These are phyloP conservation scores for Drosophila parabipectinata DNA, from an alignment of 1,140 invertebrate species.

Conservation along the genomic window DNA sequence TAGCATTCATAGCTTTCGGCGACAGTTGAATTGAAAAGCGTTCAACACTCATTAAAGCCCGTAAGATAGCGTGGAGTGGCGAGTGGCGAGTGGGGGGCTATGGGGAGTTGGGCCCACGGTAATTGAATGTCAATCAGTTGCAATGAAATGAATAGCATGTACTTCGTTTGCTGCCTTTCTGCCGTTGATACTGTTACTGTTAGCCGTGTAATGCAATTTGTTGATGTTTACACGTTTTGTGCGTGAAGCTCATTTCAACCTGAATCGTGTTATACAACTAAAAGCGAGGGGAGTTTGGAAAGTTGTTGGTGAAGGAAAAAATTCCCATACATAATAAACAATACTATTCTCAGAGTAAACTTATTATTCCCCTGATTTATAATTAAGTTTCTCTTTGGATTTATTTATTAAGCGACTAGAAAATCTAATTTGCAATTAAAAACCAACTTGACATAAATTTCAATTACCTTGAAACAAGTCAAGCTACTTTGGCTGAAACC, in stretches of 20 bases:
- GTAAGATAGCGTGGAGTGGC: neutral
- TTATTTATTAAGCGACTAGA: neutral
- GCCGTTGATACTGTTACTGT: constrained; percentile 26
- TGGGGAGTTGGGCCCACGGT: constrained; percentile 10
- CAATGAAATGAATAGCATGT: constrained; percentile 39
- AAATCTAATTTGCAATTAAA: constrained; percentile 22
- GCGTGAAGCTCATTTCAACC: constrained; percentile 53
- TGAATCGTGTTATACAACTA: constrained; percentile 43
- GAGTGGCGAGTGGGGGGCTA: neutral
- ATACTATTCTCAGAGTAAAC: too few relatives aligned
- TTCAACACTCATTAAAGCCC: constrained; percentile 40
- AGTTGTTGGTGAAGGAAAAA: neutral
- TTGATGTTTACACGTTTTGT: constrained; percentile 54
- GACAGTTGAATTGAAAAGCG: constrained; percentile 46
- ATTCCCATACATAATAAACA: neutral
- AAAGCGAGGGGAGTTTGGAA: constrained; percentile 7
- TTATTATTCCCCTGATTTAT: neutral
- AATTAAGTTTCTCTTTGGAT: neutral
- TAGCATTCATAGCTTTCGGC: constrained; percentile 33
- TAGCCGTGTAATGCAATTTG: constrained; percentile 55
- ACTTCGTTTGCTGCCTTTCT: constrained; percentile 10
- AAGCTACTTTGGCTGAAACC: constrained; percentile 18
- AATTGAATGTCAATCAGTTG: constrained; percentile 61
- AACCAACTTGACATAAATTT: constrained; percentile 33
- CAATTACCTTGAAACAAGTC: constrained; percentile 22